A percentile compares a stretch with the other conserved stretches of the same genome.
Evolutionary conservation across 2,797 vertebrate species (phyloP).

Genomic region (Scolopax bukidnonensis): DNA sequence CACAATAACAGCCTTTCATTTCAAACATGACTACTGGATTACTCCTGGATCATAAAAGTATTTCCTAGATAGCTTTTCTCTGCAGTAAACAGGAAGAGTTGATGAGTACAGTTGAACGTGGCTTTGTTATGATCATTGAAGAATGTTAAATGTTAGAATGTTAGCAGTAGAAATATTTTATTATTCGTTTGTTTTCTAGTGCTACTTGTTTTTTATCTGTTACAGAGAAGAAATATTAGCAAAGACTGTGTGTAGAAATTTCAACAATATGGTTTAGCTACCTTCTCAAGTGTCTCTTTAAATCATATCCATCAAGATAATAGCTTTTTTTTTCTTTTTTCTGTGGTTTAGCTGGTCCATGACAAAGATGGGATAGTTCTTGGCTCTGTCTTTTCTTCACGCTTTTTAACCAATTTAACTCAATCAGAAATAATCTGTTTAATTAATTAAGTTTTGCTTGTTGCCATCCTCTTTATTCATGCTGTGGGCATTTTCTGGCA

Average conservation of each 20-base stretch:
- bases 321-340: not conserved
- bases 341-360: not conserved
- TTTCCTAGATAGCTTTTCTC: constrained; percentile 11
- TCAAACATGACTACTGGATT: not conserved
- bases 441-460: not conserved
- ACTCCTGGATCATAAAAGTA: not conserved
- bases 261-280: not conserved
- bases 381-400: not conserved
- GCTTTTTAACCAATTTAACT: not conserved
- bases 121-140: not conserved
- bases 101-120: not conserved
- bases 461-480: not conserved
- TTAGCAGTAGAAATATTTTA: not conserved
- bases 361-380: not conserved
- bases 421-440: not conserved
- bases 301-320: not conserved
- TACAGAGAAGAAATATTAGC: not conserved
- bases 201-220: not conserved
- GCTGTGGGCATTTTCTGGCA: not conserved
- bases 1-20: not conserved
- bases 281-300: not conserved
- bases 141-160: not conserved
- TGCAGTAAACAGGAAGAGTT: not conserved
- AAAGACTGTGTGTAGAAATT: not conserved
- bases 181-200: not conserved